Evolutionary conservation across 2,888 invertebrate genomes (phyloP), one percentile per base, ranked within the genome.

Genomic region (Caenorhabditis sp.): DNA sequence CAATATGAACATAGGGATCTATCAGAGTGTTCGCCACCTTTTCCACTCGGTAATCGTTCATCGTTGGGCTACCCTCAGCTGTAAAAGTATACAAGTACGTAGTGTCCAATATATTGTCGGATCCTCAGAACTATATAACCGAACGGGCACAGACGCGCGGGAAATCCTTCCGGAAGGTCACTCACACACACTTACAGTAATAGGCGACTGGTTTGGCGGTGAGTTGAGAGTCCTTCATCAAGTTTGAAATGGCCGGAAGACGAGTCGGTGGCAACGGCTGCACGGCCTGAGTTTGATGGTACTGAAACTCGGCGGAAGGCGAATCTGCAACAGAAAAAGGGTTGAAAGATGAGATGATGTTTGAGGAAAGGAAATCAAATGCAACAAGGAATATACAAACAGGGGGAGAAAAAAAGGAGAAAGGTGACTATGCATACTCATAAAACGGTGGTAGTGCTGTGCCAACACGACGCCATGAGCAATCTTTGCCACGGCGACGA

Each of bases 161-260:
- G 17, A 48, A 35, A 48, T 32, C 15, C 6, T n/a, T 52, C 27
- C 30, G 55, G 55, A 65, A 65, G 65, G 65, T 46, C 65, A 39
- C n/a, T 15, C 52, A 55, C 20, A 4, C 8, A 32, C 24, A 68
- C 76, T 77, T 59, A 77, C 76, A 35, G 61, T 77, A 78, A 46
- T 68, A 78, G 13, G 63, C 55, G 35, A 35, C 45, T 20, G 61
- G 68, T 58, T 78, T 70, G 2, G 58, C 66, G 46, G 63, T 63
- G 22, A 72, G 26, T 62, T 72, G 65, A 43, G 63, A 59, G 48
- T 77, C 77, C 77, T 77, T 77, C 77, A 77, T 77, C 43, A 77
- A 72, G 45, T 71, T 61, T 7, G 65, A 32, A 46, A 77, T 72
- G 15, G 55, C 71, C 37, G 77, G 77, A 24, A 76, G 32, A 17